Evolutionary conservation across 2,888 invertebrate species (phyloP), one percentile per base, ranked within the genome.

Genomic region (Podotricha telesiphe): DNA sequence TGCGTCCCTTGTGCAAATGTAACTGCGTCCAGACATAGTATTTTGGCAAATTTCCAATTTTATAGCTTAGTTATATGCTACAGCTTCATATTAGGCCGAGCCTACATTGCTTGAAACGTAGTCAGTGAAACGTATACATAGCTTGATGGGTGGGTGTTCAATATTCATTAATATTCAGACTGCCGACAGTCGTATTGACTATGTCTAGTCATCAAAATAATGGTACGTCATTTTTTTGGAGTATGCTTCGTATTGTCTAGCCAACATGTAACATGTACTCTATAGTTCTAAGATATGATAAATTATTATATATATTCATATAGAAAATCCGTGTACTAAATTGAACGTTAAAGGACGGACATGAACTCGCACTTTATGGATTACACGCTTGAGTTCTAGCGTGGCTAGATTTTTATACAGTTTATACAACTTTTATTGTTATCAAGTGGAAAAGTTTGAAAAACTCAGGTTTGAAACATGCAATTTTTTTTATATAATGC

Each of bases 1-100:
- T 77, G 78, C 71, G 77, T 80, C 78, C 74, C 78, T 76, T 78
- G 82, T 83, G 84, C 83, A 84, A 85, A 84, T 86, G 85, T 86
- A 84, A 85, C 82, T 84, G 80, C 82, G 81, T 83, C 83, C 86
- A 85, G 86, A 86, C 88, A 83, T 82, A 82, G 82, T 83, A 79
- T 83, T 83, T 86, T 89, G 89, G 89, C 88, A 75, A 72, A 75
- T 74, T 73, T 86, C 89, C 89, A 89, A 85, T 78, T 79, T 81
- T 80, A 81, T 81, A 81, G 82, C 80, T 77, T 76, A 77, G 78
- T 74, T 80, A 82, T 83, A 77, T 80, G 80, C 77, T 81, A 83
- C 78, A 80, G 80, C 78, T 70, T 74, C 72, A 72, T 72, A 70
- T 70, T 71, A 66, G 58, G 65, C 65, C 50, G 53, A 69, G 63